Conservation (phyloP, 2,797 vertebrate species). For the Lutra lutra region DNA sequence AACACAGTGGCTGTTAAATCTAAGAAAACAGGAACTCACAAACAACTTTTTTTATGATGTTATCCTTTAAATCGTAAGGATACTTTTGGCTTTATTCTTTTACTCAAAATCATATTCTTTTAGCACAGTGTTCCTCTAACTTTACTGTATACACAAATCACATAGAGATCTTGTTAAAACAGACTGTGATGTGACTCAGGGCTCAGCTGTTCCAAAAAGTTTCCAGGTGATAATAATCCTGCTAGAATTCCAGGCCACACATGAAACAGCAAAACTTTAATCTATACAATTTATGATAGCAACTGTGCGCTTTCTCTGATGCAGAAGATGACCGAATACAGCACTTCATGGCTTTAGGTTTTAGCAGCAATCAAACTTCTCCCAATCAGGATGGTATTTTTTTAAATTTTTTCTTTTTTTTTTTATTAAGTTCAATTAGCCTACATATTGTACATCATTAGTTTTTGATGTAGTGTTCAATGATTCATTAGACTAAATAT, state of each 20-base stretch:
- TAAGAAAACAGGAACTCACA: neutral
- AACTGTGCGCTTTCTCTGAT: neutral
- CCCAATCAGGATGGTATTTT: neutral
- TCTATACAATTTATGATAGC: neutral
- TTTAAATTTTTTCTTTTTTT: too few relatives aligned
- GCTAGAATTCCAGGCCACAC: neutral
- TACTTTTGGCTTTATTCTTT: neutral
- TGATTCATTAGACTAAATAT: neutral
- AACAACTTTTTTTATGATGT: neutral
- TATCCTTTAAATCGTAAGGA: conserved; percentile 18
- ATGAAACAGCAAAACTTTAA: neutral
- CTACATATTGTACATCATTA: neutral
- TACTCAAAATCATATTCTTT: conserved; percentile 18
- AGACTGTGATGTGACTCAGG: neutral
- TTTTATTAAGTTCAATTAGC: neutral
- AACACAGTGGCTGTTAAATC: neutral
- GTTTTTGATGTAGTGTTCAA: neutral
- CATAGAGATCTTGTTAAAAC: neutral
- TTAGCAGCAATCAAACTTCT: neutral
- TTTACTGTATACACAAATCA: conserved; percentile 2
- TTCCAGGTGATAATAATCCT: neutral
- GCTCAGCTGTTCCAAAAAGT: neutral
- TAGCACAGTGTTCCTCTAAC: neutral
- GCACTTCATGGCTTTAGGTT: neutral
- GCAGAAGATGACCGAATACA: neutral